Conservation (phyloP, 2,113 vertebrate genomes). For the Heterotilapia buettikoferi region DNA sequence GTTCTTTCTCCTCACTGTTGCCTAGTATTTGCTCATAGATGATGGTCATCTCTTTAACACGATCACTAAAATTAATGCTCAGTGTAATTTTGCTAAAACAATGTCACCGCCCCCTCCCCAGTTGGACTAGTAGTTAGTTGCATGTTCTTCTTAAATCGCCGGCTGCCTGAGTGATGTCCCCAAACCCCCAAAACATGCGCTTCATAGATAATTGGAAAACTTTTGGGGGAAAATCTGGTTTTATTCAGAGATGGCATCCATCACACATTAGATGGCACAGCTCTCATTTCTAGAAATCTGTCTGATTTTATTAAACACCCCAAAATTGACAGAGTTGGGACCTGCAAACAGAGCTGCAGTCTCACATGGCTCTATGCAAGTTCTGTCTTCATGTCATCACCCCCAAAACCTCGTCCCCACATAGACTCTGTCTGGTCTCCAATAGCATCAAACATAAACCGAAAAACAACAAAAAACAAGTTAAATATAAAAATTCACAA, state of each 20-base stretch:
- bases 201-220: background rate
- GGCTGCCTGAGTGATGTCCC: background rate
- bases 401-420: background rate
- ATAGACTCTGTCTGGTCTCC: background rate
- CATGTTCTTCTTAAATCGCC: background rate
- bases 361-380: background rate
- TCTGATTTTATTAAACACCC: background rate
- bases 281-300: background rate
- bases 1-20: background rate
- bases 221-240: background rate
- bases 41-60: background rate
- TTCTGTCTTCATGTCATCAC: background rate
- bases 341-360: background rate
- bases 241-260: background rate
- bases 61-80: rapidly evolving
- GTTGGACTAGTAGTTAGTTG: background rate
- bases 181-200: background rate
- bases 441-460: rapidly evolving
- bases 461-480: background rate
- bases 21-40: background rate
- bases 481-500: background rate
- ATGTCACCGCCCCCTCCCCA: background rate
- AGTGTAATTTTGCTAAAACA: background rate
- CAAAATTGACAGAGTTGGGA: background rate
- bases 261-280: background rate